phyloP scores from a whole-genome alignment of 2,888 invertebrate genomes.

The Cheilosia impressa region DNA sequence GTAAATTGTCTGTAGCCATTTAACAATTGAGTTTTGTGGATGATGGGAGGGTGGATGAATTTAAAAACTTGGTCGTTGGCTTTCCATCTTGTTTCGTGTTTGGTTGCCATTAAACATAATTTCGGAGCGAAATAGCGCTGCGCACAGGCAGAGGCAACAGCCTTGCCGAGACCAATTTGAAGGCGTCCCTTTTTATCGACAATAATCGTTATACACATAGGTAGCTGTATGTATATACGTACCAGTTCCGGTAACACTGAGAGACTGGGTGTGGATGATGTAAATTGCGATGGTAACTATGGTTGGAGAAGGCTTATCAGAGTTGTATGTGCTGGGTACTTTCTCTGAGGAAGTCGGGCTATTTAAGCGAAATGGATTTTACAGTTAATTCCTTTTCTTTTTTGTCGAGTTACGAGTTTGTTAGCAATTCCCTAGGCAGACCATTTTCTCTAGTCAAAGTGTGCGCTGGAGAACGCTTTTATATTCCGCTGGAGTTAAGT shows the following conservation, averaged over 20 bases:
- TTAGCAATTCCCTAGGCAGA: too few species aligned
- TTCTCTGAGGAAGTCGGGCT: constrained; percentile 18
- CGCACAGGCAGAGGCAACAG: constrained; percentile 7
- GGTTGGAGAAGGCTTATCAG: constrained; percentile 35
- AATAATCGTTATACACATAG: constrained; percentile 35
- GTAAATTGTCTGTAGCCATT: constrained; percentile 54
- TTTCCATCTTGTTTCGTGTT: constrained; percentile 70
- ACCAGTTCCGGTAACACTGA: constrained; percentile 40
- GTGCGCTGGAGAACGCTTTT: too few species aligned
- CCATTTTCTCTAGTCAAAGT: too few species aligned
- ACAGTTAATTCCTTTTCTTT: neutral
- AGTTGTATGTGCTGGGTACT: neutral
- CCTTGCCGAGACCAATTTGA: constrained; percentile 48
- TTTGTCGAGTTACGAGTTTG: neutral
- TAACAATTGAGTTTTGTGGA: constrained; percentile 23
- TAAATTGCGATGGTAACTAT: constrained; percentile 49
- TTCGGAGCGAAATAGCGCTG: constrained; percentile 25
- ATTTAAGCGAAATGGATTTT: constrained; percentile 17
- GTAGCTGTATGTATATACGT: neutral
- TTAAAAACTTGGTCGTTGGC: constrained; percentile 49
- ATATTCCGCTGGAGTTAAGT: too few species aligned
- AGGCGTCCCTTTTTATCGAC: constrained; percentile 53
- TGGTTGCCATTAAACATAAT: constrained; percentile 58
- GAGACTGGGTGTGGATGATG: constrained; percentile 39
- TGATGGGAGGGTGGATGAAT: neutral